Evolutionary conservation across 2,888 invertebrate genomes (phyloP), one percentile per base, ranked within the genome.

Genomic region (Nemapogon koenigi): DNA sequence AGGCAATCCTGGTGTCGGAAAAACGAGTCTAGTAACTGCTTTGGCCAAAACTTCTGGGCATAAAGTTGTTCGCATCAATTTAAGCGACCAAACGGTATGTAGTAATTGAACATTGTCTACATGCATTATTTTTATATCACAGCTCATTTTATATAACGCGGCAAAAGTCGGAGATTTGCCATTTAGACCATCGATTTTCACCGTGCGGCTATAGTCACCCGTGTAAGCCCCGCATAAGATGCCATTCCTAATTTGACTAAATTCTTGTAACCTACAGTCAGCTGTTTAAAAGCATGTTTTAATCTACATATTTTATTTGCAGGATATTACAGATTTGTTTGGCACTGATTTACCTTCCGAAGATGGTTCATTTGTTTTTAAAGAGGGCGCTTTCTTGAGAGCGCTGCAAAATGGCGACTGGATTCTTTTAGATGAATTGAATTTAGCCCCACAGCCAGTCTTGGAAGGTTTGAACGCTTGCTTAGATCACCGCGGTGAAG

Each of bases 401-500:
- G 99, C 99, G 0, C 79, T 99, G 15, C 94, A 94, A 71, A 84
- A 89, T 35, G 93, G 95, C 8, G 87, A 95, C 50, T 99, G 99
- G 99, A 90, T 99, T 49, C 81, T 99, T 14, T 76, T 99, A 16
- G 99, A 99, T 63, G 99, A 99, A 81, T 78, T 99, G 46, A 99
- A 99, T 81, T 81, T 99, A 45, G 99, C 99, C 0, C 97, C 98
- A 0, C 99, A 99, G 63, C 94, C 97, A 0, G 98, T 99, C 1
- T 76, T 99, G 10, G 99, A 99, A 81, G 99, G 98, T 17, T 82
- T 99, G 2, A 99, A 99, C 62, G 98, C 99, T 0, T 97, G 98
- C 55, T 83, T 99, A 39, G 99, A 99, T 81, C 99, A 99, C 62
- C 83, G 99, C 52, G 94, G 94, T 1, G 94, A 97, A 71, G 87